Evolutionary conservation across 2,888 invertebrate species (phyloP), one percentile per base, ranked within the genome.

Genomic region (Drosophila phalerata): DNA sequence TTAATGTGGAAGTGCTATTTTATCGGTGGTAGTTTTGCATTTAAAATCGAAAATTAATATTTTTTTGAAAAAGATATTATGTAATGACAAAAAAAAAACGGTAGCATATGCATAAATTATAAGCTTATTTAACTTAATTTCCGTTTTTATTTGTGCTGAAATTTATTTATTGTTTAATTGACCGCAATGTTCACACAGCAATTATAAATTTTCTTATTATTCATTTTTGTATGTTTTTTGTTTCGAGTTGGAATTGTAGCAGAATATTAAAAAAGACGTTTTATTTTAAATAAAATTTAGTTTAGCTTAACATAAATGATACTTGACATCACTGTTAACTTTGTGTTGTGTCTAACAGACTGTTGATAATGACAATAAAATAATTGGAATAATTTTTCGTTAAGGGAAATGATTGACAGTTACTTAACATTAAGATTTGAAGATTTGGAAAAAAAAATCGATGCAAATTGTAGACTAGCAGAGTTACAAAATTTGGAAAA

Each of bases 21-120:
- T 69, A 69, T 88, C 84, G 84, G 84, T 84, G 88, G 84, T 88
- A 62, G 84, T 47, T 70, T 69, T 85, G 85, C 78, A 25, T 58
- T 58, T 40, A 40, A 17, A 38, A 6, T 4, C 28, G 28, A 9
- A 43, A 63, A 55, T 13, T 15, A 61, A 40, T 34, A 9, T 11
- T 40, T 25, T 19, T 17, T 25, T 42, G 15, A 13, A 9, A 49
- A 49, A 38, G 8, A 15, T 11, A 30, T 40, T 19, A n/a, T 37
- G 57, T 3, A 52, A 61, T 43, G 13, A 47, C 28, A 56, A 30
- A 47, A 34, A 56, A 30, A 57, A 25, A 19, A 3, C 8, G 4
- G 37, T 5, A n/a, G 9, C 19, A 38, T 57, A 40, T 63, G 42
- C 38, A 52, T 52, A 42, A 32, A 48, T 51, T 17, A 47, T 57